Evolutionary conservation across 2,113 vertebrate genomes (phyloP).

Genomic region (Motacilla alba): DNA sequence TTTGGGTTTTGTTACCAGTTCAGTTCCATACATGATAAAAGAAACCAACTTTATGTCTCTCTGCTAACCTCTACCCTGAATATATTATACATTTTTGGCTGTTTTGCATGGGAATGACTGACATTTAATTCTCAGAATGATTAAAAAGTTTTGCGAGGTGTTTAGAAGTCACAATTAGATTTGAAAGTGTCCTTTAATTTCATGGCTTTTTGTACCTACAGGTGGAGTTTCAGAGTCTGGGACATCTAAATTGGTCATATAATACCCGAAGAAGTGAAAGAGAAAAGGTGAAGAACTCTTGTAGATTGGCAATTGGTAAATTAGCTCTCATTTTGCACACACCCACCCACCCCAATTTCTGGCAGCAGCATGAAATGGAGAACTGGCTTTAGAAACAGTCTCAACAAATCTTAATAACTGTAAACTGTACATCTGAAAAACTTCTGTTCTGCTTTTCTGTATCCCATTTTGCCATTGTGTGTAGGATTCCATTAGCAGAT

Average conservation of each 20-base stretch:
- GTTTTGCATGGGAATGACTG: neutral
- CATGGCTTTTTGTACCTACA: neutral
- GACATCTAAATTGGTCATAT: neutral
- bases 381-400: neutral
- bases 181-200: neutral
- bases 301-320: neutral
- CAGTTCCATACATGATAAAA: neutral
- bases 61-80: neutral
- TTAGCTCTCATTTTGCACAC: neutral
- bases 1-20: neutral
- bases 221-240: neutral
- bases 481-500: neutral
- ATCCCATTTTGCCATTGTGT: neutral
- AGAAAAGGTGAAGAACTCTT: neutral
- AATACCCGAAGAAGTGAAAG: neutral
- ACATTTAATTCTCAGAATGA: neutral
- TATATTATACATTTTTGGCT: neutral
- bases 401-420: neutral
- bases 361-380: neutral
- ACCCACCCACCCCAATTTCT: neutral
- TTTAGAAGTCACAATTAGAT: neutral
- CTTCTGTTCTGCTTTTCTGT: neutral
- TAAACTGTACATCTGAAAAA: neutral
- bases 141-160: neutral
- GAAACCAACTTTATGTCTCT: neutral